A percentile compares a stretch with the other conserved stretches of the same genome.
Evolutionary conservation across 2,797 vertebrate genomes (phyloP).

Genomic region (Intellagama lesueurii): DNA sequence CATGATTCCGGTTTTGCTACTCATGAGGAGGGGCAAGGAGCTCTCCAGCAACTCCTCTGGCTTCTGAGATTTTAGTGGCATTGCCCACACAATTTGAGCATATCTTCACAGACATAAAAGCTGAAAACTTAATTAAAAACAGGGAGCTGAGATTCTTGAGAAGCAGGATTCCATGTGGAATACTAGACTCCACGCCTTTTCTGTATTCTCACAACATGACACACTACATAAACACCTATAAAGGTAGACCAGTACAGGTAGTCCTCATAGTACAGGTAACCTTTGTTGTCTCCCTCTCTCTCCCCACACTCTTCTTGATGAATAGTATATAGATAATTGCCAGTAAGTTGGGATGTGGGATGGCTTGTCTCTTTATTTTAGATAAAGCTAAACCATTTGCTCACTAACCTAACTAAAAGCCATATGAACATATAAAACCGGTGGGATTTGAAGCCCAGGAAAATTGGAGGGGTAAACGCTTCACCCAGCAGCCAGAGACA

Average conservation of each 20-base stretch:
- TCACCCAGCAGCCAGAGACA: no score
- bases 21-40: not conserved
- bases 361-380: not conserved
- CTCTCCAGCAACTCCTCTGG: not conserved
- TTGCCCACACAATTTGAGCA: not conserved
- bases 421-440: no score
- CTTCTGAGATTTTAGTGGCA: conserved; percentile 18
- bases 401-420: not conserved
- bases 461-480: not conserved
- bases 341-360: not conserved
- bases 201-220: not conserved
- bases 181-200: not conserved
- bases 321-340: not conserved
- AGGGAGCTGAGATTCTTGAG: not conserved
- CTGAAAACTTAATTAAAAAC: not conserved
- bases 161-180: not conserved
- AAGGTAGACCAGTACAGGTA: not conserved
- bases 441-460: not conserved
- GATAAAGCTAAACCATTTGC: not conserved
- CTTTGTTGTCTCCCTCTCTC: accelerated
- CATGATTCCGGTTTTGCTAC: conserved; percentile 20
- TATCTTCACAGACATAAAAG: not conserved
- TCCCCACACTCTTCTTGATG: no score
- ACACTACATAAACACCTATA: not conserved
- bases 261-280: not conserved